Base-by-base conservation (phyloP, 2,888 invertebrate species). In the Rhingia campestris region DNA sequence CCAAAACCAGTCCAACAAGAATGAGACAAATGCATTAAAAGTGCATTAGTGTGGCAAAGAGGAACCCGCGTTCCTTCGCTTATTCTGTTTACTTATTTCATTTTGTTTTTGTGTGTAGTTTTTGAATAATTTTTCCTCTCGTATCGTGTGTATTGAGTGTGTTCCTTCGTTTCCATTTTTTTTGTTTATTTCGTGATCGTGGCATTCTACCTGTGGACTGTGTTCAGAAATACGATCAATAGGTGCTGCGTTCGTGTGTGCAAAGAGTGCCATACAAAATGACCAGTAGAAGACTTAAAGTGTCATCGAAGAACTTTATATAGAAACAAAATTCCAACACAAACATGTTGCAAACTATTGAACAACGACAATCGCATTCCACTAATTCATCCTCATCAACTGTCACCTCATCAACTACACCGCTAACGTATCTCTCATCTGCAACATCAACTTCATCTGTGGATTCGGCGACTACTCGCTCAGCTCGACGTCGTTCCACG, bases 401-500 rank as follows among this genome's bases (percentile, higher is more conserved):
- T 73, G 41, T 81, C 58, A 81, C 74, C 66, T 56, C 72, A 64
- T 66, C 86, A 39, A 87, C 87, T 47, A 80, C 86, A n/a, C 39
- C 47, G 22, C 63, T 61, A 56, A 51, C 76, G 6, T 80, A 74
- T 56, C 56, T 80, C 12, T 63, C 73, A 56, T 72, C 87, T 32
- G 82, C 82, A 51, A 86, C 85, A 32, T 81, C 86, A 22, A 76
- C 86, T 30, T 77, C 74, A 89, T 91, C 89, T 61, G 67, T 77
- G 22, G 76, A 76, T 58, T 64, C 85, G 43, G 54, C 87, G 12
- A 90, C 90, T 73, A 93, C 93, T 88, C 94, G 94, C 67, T 91
- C 92, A 86, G 89, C 92, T 85, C 92, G 94, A 61, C 93, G 95
- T 80, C 93, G 95, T 85, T 95, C 95, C 59, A 95, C 95, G 86